A percentile compares a stretch with the other conserved stretches of the same genome.
These are phyloP conservation scores for Eucidaris tribuloides DNA, from an alignment of 35 echinoderm and acorn worm genomes.

Conservation along the genomic window DNA sequence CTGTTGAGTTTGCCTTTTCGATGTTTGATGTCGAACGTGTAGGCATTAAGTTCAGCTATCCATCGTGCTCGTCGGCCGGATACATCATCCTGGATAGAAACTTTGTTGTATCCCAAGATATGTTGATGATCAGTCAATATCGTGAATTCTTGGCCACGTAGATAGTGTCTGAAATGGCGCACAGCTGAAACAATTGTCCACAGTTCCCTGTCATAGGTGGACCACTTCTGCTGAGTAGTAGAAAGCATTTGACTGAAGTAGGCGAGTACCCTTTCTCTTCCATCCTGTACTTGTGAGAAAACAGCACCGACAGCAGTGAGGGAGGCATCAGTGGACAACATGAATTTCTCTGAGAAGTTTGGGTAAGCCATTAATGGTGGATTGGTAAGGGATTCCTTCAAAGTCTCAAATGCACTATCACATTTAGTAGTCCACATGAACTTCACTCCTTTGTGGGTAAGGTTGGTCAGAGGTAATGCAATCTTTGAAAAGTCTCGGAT, in stretches of 20 bases:
- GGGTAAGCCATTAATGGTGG: conserved; percentile 23
- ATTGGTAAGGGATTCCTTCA: conserved; percentile 28
- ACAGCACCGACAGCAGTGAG: not conserved
- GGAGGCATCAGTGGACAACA: conserved; percentile 13
- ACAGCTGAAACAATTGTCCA: conserved; percentile 35
- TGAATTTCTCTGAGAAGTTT: conserved; percentile 6
- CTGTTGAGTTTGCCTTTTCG: not conserved
- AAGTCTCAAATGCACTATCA: conserved; percentile 22
- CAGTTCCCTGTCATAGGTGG: conserved; percentile 18
- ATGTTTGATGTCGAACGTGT: conserved; percentile 9
- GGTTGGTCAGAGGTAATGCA: conserved; percentile 14
- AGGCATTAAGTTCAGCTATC: conserved; percentile 14
- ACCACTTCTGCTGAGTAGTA: not conserved
- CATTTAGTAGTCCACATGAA: conserved; percentile 43
- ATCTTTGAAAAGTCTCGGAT: conserved; percentile 35
- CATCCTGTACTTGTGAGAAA: too few relatives aligned
- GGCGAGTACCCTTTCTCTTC: not conserved
- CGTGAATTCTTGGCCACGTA: not conserved
- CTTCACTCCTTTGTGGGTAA: conserved; percentile 1
- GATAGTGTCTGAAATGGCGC: conserved; percentile 39
- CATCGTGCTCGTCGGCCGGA: conserved; percentile 30
- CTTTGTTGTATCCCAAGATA: not conserved
- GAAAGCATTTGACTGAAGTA: not conserved
- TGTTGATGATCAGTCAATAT: conserved; percentile 46
- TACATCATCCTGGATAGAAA: conserved; percentile 5